Percentiles rank a stretch among this genome's conserved stretches.
Evolutionary conservation across 2,888 invertebrate species (phyloP).

Genomic region (Drosophila cracens): DNA sequence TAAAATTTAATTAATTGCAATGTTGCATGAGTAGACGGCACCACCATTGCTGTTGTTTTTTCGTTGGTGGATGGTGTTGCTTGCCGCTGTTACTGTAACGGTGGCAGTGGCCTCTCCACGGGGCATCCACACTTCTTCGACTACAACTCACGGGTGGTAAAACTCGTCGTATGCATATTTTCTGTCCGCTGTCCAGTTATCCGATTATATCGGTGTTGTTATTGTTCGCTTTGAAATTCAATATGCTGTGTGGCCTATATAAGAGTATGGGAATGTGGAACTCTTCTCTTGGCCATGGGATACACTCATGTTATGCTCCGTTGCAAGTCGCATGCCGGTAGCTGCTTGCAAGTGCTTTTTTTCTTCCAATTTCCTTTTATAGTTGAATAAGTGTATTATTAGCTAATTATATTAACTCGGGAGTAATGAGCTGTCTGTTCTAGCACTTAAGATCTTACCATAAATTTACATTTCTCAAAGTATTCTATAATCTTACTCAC

Average conservation of each 20-base stretch:
- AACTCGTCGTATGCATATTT: constrained; percentile 53
- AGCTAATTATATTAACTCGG: constrained; percentile 38
- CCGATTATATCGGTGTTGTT: constrained; percentile 32
- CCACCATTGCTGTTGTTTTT: constrained; percentile 34
- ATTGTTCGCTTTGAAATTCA: constrained; percentile 38
- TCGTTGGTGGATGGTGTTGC: constrained; percentile 1
- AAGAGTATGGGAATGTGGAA: constrained; percentile 39
- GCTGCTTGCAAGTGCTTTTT: constrained; percentile 26
- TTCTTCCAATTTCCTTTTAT: background rate
- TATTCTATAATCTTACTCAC: too few species aligned
- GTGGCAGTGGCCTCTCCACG: constrained; percentile 75
- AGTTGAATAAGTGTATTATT: constrained; percentile 36
- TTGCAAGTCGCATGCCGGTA: constrained; percentile 35
- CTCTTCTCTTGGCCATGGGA: constrained; percentile 15
- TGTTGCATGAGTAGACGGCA: constrained; percentile 73
- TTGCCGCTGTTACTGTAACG: constrained; percentile 60
- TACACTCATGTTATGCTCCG: constrained; percentile 32
- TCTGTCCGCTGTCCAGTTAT: constrained; percentile 31
- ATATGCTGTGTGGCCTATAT: constrained; percentile 54
- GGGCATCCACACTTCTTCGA: constrained; percentile 68
- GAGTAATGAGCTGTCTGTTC: constrained; percentile 15
- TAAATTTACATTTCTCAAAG: too few species aligned
- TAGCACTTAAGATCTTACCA: background rate
- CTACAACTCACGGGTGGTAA: constrained; percentile 56
- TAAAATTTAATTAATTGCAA: constrained; percentile 79